Evolutionary conservation across 2,797 vertebrate species (phyloP), one percentile per base, ranked within the genome.

Genomic region (Eremophila alpestris): DNA sequence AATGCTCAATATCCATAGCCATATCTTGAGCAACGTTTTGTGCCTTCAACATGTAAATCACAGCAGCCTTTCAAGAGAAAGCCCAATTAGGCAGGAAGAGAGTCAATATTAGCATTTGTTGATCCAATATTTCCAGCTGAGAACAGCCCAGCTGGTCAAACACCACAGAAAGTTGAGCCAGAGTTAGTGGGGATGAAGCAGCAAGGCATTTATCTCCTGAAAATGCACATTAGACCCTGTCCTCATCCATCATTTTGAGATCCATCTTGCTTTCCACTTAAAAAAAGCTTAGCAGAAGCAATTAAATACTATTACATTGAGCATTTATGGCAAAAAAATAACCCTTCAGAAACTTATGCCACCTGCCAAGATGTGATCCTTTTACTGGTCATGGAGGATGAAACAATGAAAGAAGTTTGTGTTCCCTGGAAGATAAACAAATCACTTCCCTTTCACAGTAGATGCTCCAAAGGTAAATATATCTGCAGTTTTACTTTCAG

Each of bases 101-200:
- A 87, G 69, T 43, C 65, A 56, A 26, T 69, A 76, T 73, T 40
- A 73, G 45, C 36, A 46, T 40, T 79, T 93, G 69, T 87, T 91
- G 79, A 79, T 21, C 29, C 52, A 75, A 10, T 20, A n/a, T 32
- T 94, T 69, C 51, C 60, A 70, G 30, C 36, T 38, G 12, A 81
- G 58, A 67, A 16, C 30, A 91, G 87, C 36, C 69, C 82, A 92
- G 87, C 76, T 97, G 94, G 65, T 30, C 83, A 91, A 94, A 89
- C 13, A 67, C 32, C 86, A 24, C 49, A 40, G 22, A 45, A 65
- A 59, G 82, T 8, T 26, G 69, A 95, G 48, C 14, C 55, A 63
- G 65, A 62, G 36, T 1, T 38, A 83, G 24, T 3, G 13, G 38
- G 45, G 38, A 52, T 49, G 38, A 79, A 92, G 52, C 46, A 79